Base-by-base conservation (phyloP, 2,113 vertebrate species). In the Chiloscyllium plagiosum region DNA sequence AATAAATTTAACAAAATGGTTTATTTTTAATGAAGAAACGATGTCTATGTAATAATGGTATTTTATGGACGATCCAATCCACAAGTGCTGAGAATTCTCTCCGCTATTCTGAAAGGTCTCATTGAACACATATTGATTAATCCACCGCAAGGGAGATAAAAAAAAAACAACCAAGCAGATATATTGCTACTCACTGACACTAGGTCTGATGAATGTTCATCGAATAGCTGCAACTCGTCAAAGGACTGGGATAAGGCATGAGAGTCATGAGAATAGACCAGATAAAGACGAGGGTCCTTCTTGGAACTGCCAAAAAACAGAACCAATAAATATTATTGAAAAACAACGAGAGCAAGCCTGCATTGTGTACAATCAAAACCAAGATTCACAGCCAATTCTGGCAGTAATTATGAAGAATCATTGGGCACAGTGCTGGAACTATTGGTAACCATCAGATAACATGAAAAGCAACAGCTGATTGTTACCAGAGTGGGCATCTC, bases 201-300 rank as follows among this genome's bases (percentile, higher is more conserved):
- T 20, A 99, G 97, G 95, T 98, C 98, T 0, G 98, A 97, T 85
- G 98, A 97, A 96, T 97, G 97, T 19, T 99, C 98, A 2, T 99
- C 98, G 0, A 98, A 97, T 47, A 99, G 97, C 94, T 99, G 98
- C 93, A 99, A 98, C 89, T 98, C 98, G 65, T 99, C 98, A 26
- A 98, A 98, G 33, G 98, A 98, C 96, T 97, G 98, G 29, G 98
- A 98, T 29, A 98, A 98, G 0, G 98, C 98, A 0, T 97, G 97
- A 0, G 98, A 98, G 96, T 99, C 98, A 0, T 98, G 98, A 0
- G 98, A 98, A 95, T 98, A 99, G 33, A 98, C 98, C 1, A 99
- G 97, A 96, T 98, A 99, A 94, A 99, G 98, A 68, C 98, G 98
- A 2, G 98, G 98, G 29, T 99, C 98, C 95, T 98, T 97, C 0